phyloP scores from a whole-genome alignment of 2,113 vertebrate genomes.

The Erythrocercus mccallii region DNA sequence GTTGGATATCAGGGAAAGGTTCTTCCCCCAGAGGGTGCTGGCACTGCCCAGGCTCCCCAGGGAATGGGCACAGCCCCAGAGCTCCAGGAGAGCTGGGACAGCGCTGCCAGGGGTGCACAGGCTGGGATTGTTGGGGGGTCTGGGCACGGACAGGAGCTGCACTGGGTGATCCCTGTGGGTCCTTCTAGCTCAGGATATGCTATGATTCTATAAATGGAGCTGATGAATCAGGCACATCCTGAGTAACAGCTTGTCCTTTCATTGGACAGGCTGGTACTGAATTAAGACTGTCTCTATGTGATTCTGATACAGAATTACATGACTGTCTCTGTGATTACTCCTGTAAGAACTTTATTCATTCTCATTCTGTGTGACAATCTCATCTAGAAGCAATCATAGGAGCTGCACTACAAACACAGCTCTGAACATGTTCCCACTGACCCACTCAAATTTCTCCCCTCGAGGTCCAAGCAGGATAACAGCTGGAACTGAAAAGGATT shows the following conservation, averaged over 20 bases:
- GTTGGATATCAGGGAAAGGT: rapidly evolving
- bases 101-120: neutral
- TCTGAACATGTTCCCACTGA: neutral
- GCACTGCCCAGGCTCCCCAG: neutral
- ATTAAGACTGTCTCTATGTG: neutral
- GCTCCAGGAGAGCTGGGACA: neutral
- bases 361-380: neutral
- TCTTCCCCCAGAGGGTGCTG: neutral
- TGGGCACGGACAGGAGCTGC: rapidly evolving
- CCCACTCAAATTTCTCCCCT: neutral
- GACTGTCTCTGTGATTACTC: neutral
- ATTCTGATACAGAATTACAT: neutral
- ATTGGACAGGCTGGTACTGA: neutral
- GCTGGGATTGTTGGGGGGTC: neutral
- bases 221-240: neutral
- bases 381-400: neutral
- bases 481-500: neutral
- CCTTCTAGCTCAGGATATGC: neutral
- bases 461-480: neutral
- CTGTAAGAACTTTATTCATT: neutral
- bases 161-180: neutral
- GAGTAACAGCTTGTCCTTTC: neutral
- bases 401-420: neutral
- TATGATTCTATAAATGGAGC: neutral
- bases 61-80: neutral